phyloP scores from a whole-genome alignment of 2,888 invertebrate species.

The Drosophila robusta region DNA sequence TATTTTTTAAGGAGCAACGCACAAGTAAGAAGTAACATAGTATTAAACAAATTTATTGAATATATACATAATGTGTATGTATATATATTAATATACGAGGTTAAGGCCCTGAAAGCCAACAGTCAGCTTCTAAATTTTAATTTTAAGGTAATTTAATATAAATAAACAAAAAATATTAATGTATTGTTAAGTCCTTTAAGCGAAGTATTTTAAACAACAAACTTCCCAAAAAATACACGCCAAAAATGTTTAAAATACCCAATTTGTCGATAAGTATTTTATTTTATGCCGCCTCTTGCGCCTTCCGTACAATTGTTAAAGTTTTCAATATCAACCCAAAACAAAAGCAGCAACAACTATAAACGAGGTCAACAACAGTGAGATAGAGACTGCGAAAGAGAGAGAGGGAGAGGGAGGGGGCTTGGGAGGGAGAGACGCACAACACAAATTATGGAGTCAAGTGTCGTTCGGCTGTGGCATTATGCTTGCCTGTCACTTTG shows the following conservation, averaged over 20 bases:
- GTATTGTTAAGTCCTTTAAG: too few relatives aligned
- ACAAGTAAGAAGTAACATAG: too few relatives aligned
- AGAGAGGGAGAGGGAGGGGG: background rate
- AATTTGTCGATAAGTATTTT: conserved; percentile 1
- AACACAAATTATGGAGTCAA: conserved; percentile 34
- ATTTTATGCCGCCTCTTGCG: conserved; percentile 20
- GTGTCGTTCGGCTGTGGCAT: conserved; percentile 31
- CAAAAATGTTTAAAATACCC: conserved; percentile 1
- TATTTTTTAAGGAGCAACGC: too few relatives aligned
- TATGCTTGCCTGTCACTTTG: conserved; percentile 74
- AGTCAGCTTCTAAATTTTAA: too few relatives aligned
- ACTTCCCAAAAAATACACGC: background rate
- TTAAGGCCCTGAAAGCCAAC: too few relatives aligned
- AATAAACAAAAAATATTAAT: too few relatives aligned
- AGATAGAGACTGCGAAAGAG: background rate
- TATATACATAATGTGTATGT: too few relatives aligned
- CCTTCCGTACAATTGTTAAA: conserved; percentile 53
- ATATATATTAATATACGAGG: too few relatives aligned
- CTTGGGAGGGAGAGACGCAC: conserved; percentile 18
- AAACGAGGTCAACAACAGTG: conserved; percentile 36
- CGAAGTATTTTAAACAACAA: too few relatives aligned
- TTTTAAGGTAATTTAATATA: too few relatives aligned
- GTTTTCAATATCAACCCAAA: conserved; percentile 49
- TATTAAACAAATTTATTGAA: too few relatives aligned
- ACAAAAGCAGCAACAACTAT: conserved; percentile 33